Percentiles rank a stretch among this genome's conserved stretches.
Conservation (phyloP, 1,140 invertebrate species). For the Bombus picipes region DNA sequence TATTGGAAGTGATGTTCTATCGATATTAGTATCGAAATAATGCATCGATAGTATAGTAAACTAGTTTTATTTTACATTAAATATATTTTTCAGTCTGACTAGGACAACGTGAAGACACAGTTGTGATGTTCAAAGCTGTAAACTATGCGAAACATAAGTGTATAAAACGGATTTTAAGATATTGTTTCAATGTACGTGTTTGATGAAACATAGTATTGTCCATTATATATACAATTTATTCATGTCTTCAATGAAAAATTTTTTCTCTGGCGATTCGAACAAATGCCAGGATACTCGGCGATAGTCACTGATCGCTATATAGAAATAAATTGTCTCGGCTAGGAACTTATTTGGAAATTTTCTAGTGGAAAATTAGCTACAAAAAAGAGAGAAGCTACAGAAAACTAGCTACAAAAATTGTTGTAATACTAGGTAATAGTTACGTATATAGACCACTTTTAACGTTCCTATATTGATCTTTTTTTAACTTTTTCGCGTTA, state of each 20-base stretch:
- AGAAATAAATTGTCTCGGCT: slow-evolving; percentile 8
- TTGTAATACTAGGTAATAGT: background rate
- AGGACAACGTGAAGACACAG: too few relatives aligned
- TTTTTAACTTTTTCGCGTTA: background rate
- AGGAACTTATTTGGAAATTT: background rate
- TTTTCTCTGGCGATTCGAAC: background rate
- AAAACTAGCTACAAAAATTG: too few relatives aligned
- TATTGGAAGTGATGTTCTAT: background rate
- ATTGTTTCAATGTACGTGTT: slow-evolving; percentile 2
- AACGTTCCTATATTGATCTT: background rate
- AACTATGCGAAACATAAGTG: too few relatives aligned
- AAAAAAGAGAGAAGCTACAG: too few relatives aligned
- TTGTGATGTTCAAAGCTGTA: too few relatives aligned
- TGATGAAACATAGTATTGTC: slow-evolving; percentile 21
- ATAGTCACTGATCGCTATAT: slow-evolving; percentile 7
- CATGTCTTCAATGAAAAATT: background rate
- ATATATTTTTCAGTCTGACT: too few relatives aligned
- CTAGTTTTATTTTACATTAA: background rate
- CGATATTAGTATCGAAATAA: background rate
- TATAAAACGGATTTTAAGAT: background rate
- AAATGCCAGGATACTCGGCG: background rate
- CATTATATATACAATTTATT: background rate
- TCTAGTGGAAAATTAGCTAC: background rate
- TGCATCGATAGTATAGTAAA: background rate
- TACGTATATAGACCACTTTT: background rate